Evolutionary conservation across 2,888 invertebrate genomes (phyloP), one percentile per base, ranked within the genome.

Genomic region (Pardosa pseudoannulata): DNA sequence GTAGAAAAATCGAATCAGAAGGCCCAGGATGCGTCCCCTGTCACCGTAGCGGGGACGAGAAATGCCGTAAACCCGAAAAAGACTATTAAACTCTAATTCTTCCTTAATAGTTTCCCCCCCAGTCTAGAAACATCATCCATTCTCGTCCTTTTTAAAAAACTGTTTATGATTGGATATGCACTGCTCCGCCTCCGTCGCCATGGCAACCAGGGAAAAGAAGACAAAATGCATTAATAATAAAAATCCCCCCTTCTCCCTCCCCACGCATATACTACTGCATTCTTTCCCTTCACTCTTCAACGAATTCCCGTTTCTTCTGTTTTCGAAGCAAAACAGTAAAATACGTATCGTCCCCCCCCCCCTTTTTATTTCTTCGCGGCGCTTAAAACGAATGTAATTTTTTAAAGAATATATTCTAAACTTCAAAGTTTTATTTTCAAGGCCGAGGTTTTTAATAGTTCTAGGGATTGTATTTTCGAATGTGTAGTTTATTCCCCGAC

Each of bases 191-290:
- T 56, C 56, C 23, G 56, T 56, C 11, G 6, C 56, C 23, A 56
- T 56, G 56, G 56, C 1, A 56, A 56, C 56, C 1, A 56, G 16
- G 23, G 23, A 56, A 56, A 56, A 56, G 56, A 56, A 56, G 56
- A 56, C 56, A 56, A 56, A 56, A 56, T 56, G 56, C 56, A 56
- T 56, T 56, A 56, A 56, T 56, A 56, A 56, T 56, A 56, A 56
- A 56, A 56, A 56, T 56, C 56, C 56, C 56, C 56, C 16, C 23
- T 23, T 5, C 56, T 23, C 56, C 56, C 16, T 11, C 56, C 5
- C 56, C 16, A 2, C n/a, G n/a, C n/a, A n/a, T n/a, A n/a, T n/a
- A n/a, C n/a, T n/a, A n/a, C n/a, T n/a, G n/a, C n/a, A n/a, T n/a
- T n/a, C n/a, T n/a, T n/a, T n/a, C 56, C 16, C 23, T 56, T 23